A percentile compares a stretch with the other conserved stretches of the same genome.
Conservation (phyloP, 2,888 invertebrate genomes). For the Slavum lentiscoides region DNA sequence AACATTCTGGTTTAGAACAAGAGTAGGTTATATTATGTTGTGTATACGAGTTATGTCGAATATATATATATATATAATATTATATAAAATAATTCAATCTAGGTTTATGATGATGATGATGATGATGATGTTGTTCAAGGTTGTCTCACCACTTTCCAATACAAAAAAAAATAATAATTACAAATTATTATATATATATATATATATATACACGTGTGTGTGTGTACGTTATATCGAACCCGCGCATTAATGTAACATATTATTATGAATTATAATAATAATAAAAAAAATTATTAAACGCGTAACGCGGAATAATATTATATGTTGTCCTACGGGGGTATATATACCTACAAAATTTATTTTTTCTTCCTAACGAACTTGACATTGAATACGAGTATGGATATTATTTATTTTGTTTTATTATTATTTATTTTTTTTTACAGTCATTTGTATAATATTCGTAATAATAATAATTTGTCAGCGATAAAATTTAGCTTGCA, state of each 20-base stretch:
- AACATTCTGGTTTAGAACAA: no score
- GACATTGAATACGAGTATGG: slow-evolving; percentile 29
- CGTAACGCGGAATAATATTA: no score
- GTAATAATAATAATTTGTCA: not conserved
- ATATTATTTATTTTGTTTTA: no score
- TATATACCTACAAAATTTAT: not conserved
- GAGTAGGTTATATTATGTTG: no score
- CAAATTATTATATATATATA: not conserved
- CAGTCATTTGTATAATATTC: slow-evolving; percentile 14
- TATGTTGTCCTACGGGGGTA: no score
- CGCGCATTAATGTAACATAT: no score
- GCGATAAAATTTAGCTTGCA: not conserved
- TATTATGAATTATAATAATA: not conserved
- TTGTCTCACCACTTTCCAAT: slow-evolving; percentile 10
- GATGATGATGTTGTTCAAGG: slow-evolving; percentile 16
- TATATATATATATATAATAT: no score
- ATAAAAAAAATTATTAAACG: slow-evolving; percentile 2
- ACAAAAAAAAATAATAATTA: not conserved
- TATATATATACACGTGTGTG: no score
- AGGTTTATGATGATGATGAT: slow-evolving; percentile 13
- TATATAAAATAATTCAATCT: not conserved
- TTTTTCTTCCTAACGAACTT: slow-evolving; percentile 31
- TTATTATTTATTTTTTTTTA: no score
- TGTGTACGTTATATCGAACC: no score
- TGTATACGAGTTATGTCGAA: no score